Evolutionary conservation across 2,797 vertebrate genomes (phyloP), one percentile per base, ranked within the genome.

Genomic region (Staurois parvus): DNA sequence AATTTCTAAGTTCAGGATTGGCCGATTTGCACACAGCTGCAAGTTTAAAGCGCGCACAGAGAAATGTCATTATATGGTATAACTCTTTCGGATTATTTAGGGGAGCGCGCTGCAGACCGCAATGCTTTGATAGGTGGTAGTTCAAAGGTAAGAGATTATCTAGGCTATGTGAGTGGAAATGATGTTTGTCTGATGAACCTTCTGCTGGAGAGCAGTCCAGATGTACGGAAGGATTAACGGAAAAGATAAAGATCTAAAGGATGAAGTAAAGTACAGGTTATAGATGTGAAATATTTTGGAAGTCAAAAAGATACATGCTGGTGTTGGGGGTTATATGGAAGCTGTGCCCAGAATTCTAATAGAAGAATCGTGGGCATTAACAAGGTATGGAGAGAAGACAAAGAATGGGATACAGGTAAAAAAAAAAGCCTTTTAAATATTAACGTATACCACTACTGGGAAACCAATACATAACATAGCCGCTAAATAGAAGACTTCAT

Each of bases 111-210:
- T 66, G 64, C 26, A 13, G 28, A 29, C 13, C 26, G 10, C 28
- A 66, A 66, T 66, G 64, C 64, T 66, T 66, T 66, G 64, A 66
- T 66, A 66, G 64, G 64, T 66, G 64, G 64, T 26, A 66, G 64
- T 66, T 66, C 64, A 66, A 66, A 66, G 64, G n/a, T 66, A 66
- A 12, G 26, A 66, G 64, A 66, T 66, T 66, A 66, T 66, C 59
- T 28, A 29, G 26, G 64, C 64, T 66, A 66, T 66, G 17, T 12
- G 64, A 29, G 10, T 66, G 26, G 26, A 66, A 66, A 66, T 66
- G n/a, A 66, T 26, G 64, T 66, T 28, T 66, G 64, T 66, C 64
- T 66, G 64, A 66, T 66, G 64, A 66, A 66, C n/a, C 13, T 4
- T 66, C n/a, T 66, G 64, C 64, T 66, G 4, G n/a, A 24, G 12